Evolutionary conservation across 1,140 invertebrate species (phyloP), one percentile per base, ranked within the genome.

Genomic region (Hyphantria cunea): DNA sequence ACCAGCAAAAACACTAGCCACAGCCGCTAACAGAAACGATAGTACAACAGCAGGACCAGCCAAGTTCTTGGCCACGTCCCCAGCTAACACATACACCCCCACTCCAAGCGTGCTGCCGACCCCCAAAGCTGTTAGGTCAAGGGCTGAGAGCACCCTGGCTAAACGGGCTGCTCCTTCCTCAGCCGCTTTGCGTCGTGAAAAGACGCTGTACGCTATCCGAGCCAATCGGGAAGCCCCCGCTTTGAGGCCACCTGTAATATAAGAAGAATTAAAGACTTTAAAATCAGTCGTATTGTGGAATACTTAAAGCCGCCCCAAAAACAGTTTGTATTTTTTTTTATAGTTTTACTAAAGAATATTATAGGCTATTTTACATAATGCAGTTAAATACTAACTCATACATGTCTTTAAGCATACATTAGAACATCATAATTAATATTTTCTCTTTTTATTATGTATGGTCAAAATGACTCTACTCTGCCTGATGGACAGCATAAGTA

Each of bases 31-130:
- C 4, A 97, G 88, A 79, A 97, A 97, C 6, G 96, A 97, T 33
- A 98, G 70, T 39, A 96, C 92, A 9, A 97, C 96, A 34, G 96
- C 94, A 0, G 97, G 97, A 0, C 97, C 97, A 0, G 97, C 95
- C 49, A 92, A 93, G 51, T 93, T 92, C 80, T 93, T 94, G 15
- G 96, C 95, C n/a, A 97, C 96, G 65, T 96, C 93, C 9, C 97
- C 97, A 12, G 96, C 96, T 15, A 98, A 84, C 6, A 98, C 96
- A 91, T 98, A 98, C 10, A 98, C 95, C 11, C 97, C 97, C 17
- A 97, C 95, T 4, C 97, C 97, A 8, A 98, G 84, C 0, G 96
- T 98, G 64, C 95, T 96, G 8, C 97, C 96, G 15, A 98, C 94
- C 39, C 96, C 96, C 0, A 97, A 80, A 0, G 94, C 94, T 0